A percentile compares a stretch with the other conserved stretches of the same genome.
Evolutionary conservation across 2,888 invertebrate species (phyloP).

Genomic region (Nesidiocoris tenuis): DNA sequence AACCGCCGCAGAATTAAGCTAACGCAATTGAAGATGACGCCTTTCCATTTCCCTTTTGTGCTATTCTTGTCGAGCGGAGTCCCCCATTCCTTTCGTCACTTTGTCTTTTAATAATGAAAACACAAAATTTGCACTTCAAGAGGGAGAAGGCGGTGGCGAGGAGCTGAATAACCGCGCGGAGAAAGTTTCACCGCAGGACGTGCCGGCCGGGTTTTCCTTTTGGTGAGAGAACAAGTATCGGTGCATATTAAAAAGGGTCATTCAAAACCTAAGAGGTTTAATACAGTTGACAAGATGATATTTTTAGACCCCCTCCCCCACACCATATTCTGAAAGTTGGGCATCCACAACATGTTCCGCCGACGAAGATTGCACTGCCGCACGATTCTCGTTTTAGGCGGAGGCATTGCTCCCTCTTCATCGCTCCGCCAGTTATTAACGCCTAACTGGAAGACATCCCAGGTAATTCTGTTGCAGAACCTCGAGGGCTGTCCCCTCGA

Average conservation of each 20-base stretch:
- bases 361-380: constrained; percentile 22
- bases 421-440: constrained; percentile 24
- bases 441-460: constrained; percentile 27
- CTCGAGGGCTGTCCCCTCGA: neutral
- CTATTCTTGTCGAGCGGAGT: constrained; percentile 1
- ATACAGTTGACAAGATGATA: constrained; percentile 40
- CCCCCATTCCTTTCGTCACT: constrained; percentile 13
- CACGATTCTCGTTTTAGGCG: neutral
- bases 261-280: constrained; percentile 38
- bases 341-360: neutral
- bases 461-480: constrained; percentile 21
- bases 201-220: constrained; percentile 18
- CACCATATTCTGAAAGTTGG: too few relatives aligned
- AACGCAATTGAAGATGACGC: constrained; percentile 22
- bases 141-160: neutral
- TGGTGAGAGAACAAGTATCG: constrained; percentile 13
- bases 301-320: constrained; percentile 14
- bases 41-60: constrained; percentile 3
- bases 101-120: constrained; percentile 40
- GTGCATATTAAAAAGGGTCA: constrained; percentile 42
- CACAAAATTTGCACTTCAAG: constrained; percentile 26
- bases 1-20: constrained; percentile 10
- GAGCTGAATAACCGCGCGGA: constrained; percentile 34
- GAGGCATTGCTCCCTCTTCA: neutral
- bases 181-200: constrained; percentile 13